Percentiles rank a stretch among this genome's conserved stretches.
These are phyloP conservation scores for Lepidurus apus DNA, from an alignment of 1,140 invertebrate species.

Conservation along the genomic window DNA sequence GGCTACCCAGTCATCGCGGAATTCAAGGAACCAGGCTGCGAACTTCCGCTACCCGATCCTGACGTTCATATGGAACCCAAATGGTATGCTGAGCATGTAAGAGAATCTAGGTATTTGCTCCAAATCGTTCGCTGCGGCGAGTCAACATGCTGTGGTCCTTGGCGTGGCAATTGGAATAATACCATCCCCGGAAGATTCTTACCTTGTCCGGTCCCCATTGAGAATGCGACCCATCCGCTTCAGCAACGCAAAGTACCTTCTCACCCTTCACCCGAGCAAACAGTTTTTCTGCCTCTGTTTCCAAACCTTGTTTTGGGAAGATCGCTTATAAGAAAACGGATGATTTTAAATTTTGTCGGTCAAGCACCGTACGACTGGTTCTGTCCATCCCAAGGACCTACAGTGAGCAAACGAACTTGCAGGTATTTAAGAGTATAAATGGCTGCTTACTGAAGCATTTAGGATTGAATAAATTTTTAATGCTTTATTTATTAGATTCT, in stretches of 20 bases:
- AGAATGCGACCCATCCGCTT: neutral
- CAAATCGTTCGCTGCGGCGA: conserved; percentile 22
- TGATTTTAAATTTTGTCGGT: neutral
- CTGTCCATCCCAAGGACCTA: neutral
- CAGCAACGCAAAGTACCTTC: neutral
- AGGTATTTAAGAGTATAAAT: neutral
- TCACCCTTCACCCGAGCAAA: neutral
- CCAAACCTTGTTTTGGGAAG: neutral
- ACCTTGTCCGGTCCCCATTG: conserved; percentile 14
- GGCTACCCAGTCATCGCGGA: conserved; percentile 21
- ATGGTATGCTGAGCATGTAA: conserved; percentile 26
- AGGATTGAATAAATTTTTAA: neutral
- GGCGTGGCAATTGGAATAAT: conserved; percentile 2
- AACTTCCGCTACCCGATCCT: neutral
- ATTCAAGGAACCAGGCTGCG: conserved; percentile 9
- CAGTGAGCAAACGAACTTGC: neutral
- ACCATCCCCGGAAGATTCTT: conserved; percentile 13
- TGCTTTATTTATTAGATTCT: conserved; percentile 3
- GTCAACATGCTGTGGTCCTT: neutral
- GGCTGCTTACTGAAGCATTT: neutral
- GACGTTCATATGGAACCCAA: neutral
- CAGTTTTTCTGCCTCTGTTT: neutral
- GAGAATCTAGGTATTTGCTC: neutral
- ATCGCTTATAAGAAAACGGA: neutral
- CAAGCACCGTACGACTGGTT: neutral